Conservation (phyloP, 2,113 vertebrate species). For the Prionailurus viverrinus region DNA sequence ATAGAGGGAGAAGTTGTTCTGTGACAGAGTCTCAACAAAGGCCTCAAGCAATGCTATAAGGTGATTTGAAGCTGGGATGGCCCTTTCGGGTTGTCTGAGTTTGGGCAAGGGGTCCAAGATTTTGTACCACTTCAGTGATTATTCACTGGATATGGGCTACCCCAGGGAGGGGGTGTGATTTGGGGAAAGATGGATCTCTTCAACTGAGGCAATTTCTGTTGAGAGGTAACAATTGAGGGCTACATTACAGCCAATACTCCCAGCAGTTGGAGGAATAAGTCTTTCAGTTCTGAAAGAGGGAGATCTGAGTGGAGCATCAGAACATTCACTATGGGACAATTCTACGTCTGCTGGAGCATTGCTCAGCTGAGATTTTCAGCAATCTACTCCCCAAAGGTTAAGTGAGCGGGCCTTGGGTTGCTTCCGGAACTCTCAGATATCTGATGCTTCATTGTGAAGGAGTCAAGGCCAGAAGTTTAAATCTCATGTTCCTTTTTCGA, state of each 20-base stretch:
- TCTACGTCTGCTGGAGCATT: background rate
- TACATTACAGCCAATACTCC: background rate
- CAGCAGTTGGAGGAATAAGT: background rate
- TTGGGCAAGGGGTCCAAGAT: background rate
- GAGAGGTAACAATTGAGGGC: background rate
- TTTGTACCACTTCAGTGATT: background rate
- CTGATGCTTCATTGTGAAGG: background rate
- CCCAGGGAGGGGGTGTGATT: background rate
- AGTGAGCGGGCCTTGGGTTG: background rate
- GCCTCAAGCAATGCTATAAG: background rate
- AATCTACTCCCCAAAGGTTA: background rate
- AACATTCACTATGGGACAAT: background rate
- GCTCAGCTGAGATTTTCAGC: background rate
- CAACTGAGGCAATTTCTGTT: background rate
- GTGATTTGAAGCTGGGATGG: background rate
- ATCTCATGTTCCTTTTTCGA: background rate
- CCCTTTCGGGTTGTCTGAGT: background rate
- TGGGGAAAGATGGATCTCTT: background rate
- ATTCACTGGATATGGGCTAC: background rate
- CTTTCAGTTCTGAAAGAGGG: background rate
- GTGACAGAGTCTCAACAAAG: background rate
- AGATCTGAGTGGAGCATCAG: background rate
- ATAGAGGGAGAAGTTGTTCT: background rate
- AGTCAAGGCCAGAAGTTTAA: background rate
- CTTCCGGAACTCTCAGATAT: background rate